Percentiles rank a stretch among this genome's conserved stretches.
These are phyloP conservation scores for Drosophila grimshawi DNA, from an alignment of 1,140 invertebrate species.

Conservation along the genomic window DNA sequence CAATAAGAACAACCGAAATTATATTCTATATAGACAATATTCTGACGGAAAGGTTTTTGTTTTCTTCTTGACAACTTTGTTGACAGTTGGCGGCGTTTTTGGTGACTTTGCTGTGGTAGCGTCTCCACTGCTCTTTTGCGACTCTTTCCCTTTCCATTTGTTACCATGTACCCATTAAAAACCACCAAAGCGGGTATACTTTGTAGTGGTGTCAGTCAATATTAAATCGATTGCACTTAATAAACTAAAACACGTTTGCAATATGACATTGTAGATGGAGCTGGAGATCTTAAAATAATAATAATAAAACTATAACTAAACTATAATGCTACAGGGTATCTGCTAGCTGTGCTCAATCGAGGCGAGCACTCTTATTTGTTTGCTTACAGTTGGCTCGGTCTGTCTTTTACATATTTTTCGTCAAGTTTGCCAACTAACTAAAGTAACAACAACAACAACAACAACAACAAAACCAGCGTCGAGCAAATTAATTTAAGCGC, in stretches of 20 bases:
- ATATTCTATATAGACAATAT: slow-evolving; percentile 35
- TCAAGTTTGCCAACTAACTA: slow-evolving; percentile 46
- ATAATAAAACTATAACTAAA: too few relatives aligned
- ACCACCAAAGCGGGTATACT: not conserved
- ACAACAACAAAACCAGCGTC: slow-evolving; percentile 21
- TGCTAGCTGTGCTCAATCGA: not conserved
- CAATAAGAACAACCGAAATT: slow-evolving; percentile 9
- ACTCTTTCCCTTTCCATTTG: not conserved
- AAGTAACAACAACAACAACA: slow-evolving; percentile 6
- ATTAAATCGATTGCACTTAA: not conserved
- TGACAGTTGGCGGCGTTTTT: slow-evolving; percentile 28
- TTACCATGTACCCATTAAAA: not conserved
- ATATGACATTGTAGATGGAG: too few relatives aligned
- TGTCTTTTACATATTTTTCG: slow-evolving; percentile 56
- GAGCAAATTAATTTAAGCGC: slow-evolving; percentile 76
- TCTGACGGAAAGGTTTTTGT: slow-evolving; percentile 21
- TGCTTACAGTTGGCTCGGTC: not conserved
- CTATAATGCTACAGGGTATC: not conserved
- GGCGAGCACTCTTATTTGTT: not conserved
- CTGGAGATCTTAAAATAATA: too few relatives aligned
- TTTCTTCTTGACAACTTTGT: slow-evolving; percentile 36
- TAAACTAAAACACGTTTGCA: too few relatives aligned
- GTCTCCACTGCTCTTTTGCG: too few relatives aligned
- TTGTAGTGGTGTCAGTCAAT: not conserved
- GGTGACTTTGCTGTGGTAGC: slow-evolving; percentile 25